phyloP scores from a whole-genome alignment of 2,888 invertebrate genomes.

The Sarcophaga rosellei region DNA sequence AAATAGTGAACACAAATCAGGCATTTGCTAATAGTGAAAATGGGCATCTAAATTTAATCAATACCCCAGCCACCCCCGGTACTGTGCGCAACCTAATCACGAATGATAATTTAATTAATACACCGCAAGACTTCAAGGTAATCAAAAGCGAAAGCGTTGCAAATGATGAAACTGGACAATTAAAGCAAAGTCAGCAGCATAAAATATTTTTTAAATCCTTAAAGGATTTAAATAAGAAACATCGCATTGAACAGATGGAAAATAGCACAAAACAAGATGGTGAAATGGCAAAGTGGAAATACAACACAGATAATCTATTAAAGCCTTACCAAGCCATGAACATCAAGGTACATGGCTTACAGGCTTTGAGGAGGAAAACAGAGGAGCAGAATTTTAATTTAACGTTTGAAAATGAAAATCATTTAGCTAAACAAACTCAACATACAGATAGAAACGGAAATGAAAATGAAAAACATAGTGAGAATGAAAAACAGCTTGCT shows the following conservation, averaged over 20 bases:
- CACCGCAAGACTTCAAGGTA: neutral
- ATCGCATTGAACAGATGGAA: neutral
- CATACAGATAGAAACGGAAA: neutral
- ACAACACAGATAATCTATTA: neutral
- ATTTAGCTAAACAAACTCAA: neutral
- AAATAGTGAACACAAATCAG: neutral
- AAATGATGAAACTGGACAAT: neutral
- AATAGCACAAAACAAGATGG: neutral
- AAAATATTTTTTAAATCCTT: neutral
- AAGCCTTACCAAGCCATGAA: neutral
- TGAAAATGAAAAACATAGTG: neutral
- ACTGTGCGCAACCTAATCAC: neutral
- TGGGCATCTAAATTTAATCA: neutral
- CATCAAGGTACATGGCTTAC: neutral
- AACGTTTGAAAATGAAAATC: neutral
- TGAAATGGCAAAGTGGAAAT: neutral
- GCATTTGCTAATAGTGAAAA: no score
- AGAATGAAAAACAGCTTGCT: neutral
- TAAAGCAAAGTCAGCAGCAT: neutral
- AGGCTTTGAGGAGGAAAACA: no score
- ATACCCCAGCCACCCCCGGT: neutral
- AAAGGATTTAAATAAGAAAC: conserved; percentile 22
- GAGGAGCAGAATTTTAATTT: neutral
- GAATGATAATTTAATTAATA: conserved; percentile 54
- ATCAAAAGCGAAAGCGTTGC: neutral